A percentile compares a stretch with the other conserved stretches of the same genome.
Evolutionary conservation across 2,888 invertebrate genomes (phyloP).

Genomic region (Epirrhoe alternata): DNA sequence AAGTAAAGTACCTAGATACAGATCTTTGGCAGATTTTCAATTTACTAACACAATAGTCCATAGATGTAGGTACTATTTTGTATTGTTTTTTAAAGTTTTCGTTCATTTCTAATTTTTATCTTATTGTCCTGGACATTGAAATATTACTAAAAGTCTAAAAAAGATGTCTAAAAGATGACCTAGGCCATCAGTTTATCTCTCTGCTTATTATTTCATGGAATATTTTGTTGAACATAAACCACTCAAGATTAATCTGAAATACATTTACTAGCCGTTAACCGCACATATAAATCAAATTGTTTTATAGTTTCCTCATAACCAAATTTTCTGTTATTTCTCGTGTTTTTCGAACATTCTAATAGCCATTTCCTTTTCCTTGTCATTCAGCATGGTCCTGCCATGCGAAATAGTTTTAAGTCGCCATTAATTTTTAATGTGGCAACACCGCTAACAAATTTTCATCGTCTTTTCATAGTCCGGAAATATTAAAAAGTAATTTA

Average conservation of each 20-base stretch:
- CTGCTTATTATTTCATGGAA: neutral
- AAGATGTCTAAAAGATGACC: neutral
- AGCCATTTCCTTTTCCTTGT: conserved; percentile 77
- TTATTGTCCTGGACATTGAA: neutral
- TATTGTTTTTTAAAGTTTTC: too few relatives aligned
- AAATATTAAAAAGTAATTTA: conserved; percentile 83
- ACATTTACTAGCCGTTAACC: conserved; percentile 40
- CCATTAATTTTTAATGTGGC: conserved; percentile 80
- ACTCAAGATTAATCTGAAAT: conserved; percentile 25
- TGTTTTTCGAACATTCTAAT: conserved; percentile 76
- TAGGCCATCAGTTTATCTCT: neutral
- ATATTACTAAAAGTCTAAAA: neutral
- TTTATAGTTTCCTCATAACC: conserved; percentile 74
- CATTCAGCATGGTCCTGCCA: conserved; percentile 67
- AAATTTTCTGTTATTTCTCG: conserved; percentile 65
- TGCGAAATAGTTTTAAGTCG: conserved; percentile 81
- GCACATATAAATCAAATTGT: conserved; percentile 62
- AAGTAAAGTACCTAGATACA: too few relatives aligned
- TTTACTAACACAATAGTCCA: too few relatives aligned
- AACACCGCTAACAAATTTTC: conserved; percentile 73
- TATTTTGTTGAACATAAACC: neutral
- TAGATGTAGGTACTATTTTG: too few relatives aligned
- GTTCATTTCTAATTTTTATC: too few relatives aligned
- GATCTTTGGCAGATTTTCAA: too few relatives aligned
- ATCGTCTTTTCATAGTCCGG: conserved; percentile 74